Percentiles rank a stretch among this genome's conserved stretches.
These are phyloP conservation scores for Bellardia bayeri DNA, from an alignment of 2,888 invertebrate species.

Conservation along the genomic window DNA sequence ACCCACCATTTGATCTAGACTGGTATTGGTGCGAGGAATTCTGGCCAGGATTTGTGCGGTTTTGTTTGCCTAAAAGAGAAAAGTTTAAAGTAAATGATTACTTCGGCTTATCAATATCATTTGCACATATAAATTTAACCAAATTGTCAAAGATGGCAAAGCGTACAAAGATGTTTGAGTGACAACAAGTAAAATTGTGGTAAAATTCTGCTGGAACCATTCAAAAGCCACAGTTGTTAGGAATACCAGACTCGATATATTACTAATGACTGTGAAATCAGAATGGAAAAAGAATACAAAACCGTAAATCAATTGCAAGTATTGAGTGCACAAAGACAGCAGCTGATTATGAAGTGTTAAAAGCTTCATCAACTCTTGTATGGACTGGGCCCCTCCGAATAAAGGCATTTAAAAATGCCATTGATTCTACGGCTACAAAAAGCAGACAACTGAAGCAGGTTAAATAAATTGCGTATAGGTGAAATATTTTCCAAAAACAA, in stretches of 20 bases:
- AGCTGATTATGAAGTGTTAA: constrained; percentile 24
- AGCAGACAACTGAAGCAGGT: constrained; percentile 41
- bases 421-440: neutral
- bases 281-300: constrained; percentile 30
- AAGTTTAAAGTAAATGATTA: constrained; percentile 2
- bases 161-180: constrained; percentile 14
- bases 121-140: constrained; percentile 42
- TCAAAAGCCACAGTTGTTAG: constrained; percentile 17
- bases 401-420: neutral
- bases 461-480: constrained; percentile 37
- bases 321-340: constrained; percentile 7
- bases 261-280: constrained; percentile 9
- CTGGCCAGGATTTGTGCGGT: constrained; percentile 78
- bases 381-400: neutral
- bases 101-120: constrained; percentile 24
- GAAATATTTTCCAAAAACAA: constrained; percentile 11
- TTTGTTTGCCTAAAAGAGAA: constrained; percentile 78
- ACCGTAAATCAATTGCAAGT: constrained; percentile 31
- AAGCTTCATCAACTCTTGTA: neutral
- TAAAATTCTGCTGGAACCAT: neutral
- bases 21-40: constrained; percentile 76
- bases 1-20: constrained; percentile 79
- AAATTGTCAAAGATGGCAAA: constrained; percentile 48
- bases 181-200: neutral
- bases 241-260: constrained; percentile 31